Percentiles rank a stretch among this genome's conserved stretches.
phyloP scores from a whole-genome alignment of 2,888 invertebrate genomes.

The Drosophila rubida region DNA sequence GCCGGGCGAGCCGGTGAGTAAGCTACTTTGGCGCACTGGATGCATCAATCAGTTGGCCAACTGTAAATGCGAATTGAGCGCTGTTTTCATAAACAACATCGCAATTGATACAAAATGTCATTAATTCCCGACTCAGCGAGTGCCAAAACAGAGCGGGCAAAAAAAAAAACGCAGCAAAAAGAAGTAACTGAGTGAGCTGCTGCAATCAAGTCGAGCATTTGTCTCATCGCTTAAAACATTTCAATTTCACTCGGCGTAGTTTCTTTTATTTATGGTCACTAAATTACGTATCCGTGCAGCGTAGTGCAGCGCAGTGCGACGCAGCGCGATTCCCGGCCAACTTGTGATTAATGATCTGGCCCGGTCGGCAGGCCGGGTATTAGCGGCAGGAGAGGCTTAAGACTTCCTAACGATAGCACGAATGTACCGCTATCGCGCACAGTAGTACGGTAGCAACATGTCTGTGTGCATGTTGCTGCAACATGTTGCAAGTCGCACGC shows the following conservation, averaged over 20 bases:
- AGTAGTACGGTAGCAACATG: conserved; percentile 51
- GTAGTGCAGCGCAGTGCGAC: no score
- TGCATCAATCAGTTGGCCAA: conserved; percentile 65
- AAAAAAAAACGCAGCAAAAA: background rate
- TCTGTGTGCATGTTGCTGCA: conserved; percentile 53
- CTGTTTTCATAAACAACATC: conserved; percentile 80
- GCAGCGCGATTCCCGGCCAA: conserved; percentile 35
- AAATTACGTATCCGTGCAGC: conserved; percentile 77
- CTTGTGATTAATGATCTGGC: conserved; percentile 73
- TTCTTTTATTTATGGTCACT: conserved; percentile 78
- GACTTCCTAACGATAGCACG: conserved; percentile 52
- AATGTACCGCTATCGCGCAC: conserved; percentile 69
- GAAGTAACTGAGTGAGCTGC: conserved; percentile 33
- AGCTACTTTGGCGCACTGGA: conserved; percentile 35
- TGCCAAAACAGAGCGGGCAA: conserved; percentile 44
- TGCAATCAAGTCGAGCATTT: conserved; percentile 76
- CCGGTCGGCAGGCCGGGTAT: conserved; percentile 21
- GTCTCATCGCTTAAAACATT: conserved; percentile 80
- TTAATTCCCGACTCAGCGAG: conserved; percentile 61
- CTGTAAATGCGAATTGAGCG: conserved; percentile 71
- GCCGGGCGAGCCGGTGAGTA: no score
- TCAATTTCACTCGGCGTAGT: conserved; percentile 73
- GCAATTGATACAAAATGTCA: conserved; percentile 72
- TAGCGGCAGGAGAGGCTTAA: conserved; percentile 20
- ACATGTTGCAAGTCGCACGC: conserved; percentile 64